A percentile compares a stretch with the other conserved stretches of the same genome.
phyloP scores from a whole-genome alignment of 2,113 vertebrate genomes.

The Hiodon alosoides region DNA sequence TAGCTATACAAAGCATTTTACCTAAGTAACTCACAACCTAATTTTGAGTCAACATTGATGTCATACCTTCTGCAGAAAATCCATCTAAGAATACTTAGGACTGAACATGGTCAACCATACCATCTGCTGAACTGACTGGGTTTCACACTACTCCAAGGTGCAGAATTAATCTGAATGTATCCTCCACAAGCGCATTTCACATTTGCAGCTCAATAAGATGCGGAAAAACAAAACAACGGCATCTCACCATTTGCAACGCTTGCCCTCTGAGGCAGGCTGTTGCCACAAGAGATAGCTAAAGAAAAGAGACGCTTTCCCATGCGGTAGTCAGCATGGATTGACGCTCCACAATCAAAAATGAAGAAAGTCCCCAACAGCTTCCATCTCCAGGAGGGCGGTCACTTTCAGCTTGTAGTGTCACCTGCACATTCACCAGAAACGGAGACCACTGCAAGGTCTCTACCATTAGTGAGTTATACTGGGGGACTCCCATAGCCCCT shows the following conservation, averaged over 20 bases:
- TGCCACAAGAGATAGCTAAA: background rate
- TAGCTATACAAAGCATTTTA: background rate
- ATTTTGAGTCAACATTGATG: background rate
- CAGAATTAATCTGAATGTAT: background rate
- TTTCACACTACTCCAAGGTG: background rate
- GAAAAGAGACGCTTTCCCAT: background rate
- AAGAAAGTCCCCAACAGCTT: background rate
- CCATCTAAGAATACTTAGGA: slow-evolving; percentile 6
- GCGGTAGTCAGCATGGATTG: background rate
- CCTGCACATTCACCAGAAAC: slow-evolving; percentile 15
- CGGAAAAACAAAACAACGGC: background rate
- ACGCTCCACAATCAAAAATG: slow-evolving; percentile 23
- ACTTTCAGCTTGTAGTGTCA: slow-evolving; percentile 16
- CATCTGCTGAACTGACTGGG: background rate
- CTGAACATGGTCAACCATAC: background rate
- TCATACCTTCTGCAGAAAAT: slow-evolving; percentile 2
- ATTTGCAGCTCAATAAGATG: slow-evolving; percentile 2
- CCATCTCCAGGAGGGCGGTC: background rate
- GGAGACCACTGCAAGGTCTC: background rate
- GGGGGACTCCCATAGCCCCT: background rate
- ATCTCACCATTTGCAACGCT: background rate
- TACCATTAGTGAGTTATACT: background rate
- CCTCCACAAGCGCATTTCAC: slow-evolving; percentile 1
- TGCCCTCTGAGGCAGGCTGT: slow-evolving; percentile 1
- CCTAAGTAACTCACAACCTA: background rate